Evolutionary conservation across 2,113 vertebrate genomes (phyloP).

Genomic region (Suricata suricatta): DNA sequence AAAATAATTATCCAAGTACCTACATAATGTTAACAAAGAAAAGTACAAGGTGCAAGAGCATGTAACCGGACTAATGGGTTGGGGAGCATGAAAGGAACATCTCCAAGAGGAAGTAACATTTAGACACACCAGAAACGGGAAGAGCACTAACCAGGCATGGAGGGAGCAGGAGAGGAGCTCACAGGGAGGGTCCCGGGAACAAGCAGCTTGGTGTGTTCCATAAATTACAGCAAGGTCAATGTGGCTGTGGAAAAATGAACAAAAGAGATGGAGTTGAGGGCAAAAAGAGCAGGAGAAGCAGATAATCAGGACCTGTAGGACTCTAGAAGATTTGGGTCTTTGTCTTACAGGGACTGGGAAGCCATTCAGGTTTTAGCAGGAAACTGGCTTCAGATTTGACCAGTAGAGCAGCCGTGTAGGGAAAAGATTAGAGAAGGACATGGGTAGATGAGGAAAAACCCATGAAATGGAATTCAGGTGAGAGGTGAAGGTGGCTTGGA

Average conservation of each 20-base stretch:
- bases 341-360: background rate
- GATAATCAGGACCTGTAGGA: background rate
- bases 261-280: background rate
- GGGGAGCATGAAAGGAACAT: background rate
- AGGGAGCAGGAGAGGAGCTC: background rate
- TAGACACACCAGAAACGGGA: background rate
- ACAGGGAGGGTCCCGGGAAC: background rate
- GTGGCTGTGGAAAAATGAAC: background rate
- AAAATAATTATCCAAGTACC: background rate
- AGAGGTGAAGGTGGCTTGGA: background rate
- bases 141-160: background rate
- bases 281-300: background rate
- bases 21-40: background rate
- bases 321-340: background rate
- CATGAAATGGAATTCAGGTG: background rate
- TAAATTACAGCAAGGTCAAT: background rate
- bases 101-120: background rate
- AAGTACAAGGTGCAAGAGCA: background rate
- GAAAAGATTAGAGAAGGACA: background rate
- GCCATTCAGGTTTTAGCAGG: background rate
- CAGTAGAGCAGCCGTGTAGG: background rate
- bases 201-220: background rate
- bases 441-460: background rate
- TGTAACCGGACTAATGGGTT: background rate
- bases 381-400: background rate